Percentiles rank a stretch among this genome's conserved stretches.
These are phyloP conservation scores for Metalampra italica DNA, from an alignment of 2,888 invertebrate species.

Conservation along the genomic window DNA sequence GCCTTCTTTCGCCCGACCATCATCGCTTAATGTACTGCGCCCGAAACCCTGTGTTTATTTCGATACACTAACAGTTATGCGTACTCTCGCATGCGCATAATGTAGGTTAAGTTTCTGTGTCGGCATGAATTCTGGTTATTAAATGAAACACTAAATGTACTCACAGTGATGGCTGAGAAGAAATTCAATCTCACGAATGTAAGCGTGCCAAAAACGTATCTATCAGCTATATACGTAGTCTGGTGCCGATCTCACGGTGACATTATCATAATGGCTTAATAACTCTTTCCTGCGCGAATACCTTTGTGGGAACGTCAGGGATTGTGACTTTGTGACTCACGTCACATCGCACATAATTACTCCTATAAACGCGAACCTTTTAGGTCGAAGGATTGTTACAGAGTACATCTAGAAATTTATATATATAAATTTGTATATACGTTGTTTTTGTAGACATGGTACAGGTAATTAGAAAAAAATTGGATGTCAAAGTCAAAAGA, in stretches of 20 bases:
- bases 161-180: conserved; percentile 33
- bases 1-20: conserved; percentile 69
- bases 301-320: conserved; percentile 66
- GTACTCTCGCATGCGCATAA: conserved; percentile 66
- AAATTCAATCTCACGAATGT: conserved; percentile 42
- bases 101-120: conserved; percentile 72
- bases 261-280: conserved; percentile 62
- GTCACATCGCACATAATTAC: conserved; percentile 39
- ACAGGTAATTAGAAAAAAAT: too few relatives aligned
- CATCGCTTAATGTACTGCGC: conserved; percentile 45
- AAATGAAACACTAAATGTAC: conserved; percentile 56
- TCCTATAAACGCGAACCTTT: conserved; percentile 51
- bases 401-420: conserved; percentile 10
- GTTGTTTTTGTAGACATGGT: too few relatives aligned
- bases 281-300: conserved; percentile 61
- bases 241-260: conserved; percentile 49
- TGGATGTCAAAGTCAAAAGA: too few relatives aligned
- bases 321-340: conserved; percentile 65
- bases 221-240: conserved; percentile 27
- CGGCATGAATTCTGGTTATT: conserved; percentile 58
- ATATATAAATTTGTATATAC: too few relatives aligned
- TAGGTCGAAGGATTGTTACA: conserved; percentile 33
- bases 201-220: conserved; percentile 40
- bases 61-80: conserved; percentile 69
- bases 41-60: conserved; percentile 68